Conservation (phyloP, 2,888 invertebrate species). For the Brachylomia viminalis region DNA sequence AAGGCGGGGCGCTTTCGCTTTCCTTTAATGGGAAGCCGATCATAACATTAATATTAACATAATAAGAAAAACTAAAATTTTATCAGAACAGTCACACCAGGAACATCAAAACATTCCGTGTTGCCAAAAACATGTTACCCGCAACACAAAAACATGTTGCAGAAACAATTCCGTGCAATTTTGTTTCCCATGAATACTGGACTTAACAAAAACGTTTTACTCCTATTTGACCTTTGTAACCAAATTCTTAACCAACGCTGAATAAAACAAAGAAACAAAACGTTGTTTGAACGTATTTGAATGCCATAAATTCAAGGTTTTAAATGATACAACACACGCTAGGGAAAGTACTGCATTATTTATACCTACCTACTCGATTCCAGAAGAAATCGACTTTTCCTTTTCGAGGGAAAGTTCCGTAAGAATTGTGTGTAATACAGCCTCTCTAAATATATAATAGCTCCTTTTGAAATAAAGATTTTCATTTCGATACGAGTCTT, state of each 20-base stretch:
- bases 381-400: conserved; percentile 56
- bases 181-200: neutral
- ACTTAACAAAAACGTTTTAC: neutral
- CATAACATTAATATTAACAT: too few relatives aligned
- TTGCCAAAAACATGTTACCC: neutral
- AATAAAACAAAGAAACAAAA: conserved; percentile 42
- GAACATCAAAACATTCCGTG: too few relatives aligned
- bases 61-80: too few relatives aligned
- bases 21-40: too few relatives aligned
- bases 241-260: conserved; percentile 31
- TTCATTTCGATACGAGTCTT: conserved; percentile 25
- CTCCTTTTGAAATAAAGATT: conserved; percentile 43
- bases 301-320: conserved; percentile 44
- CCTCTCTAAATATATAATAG: conserved; percentile 45
- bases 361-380: conserved; percentile 51
- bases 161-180: neutral
- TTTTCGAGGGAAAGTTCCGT: conserved; percentile 38
- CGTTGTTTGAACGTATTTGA: conserved; percentile 35
- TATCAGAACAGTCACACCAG: too few relatives aligned
- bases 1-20: too few relatives aligned
- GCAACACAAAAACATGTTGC: neutral
- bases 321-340: conserved; percentile 47
- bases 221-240: neutral
- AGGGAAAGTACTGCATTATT: conserved; percentile 50
- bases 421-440: conserved; percentile 36